Base-by-base conservation (phyloP, 2,888 invertebrate genomes). In the Boloria euphrosyne region DNA sequence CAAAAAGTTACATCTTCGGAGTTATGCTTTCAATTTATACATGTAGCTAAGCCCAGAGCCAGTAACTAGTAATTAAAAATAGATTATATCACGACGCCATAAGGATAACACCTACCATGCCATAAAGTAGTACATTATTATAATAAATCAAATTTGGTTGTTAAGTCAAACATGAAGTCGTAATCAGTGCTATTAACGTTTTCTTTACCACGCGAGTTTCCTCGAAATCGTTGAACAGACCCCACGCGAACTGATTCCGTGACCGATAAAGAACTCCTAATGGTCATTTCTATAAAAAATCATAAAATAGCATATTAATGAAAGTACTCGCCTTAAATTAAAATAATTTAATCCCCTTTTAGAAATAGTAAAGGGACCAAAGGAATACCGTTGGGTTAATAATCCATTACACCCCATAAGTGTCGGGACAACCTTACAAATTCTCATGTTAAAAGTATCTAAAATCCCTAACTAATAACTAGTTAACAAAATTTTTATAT, bases 221-320 rank as follows among this genome's bases (percentile, higher is more conserved):
- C 68, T 66, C 55, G 59, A 63, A 68, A 68, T 53, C 52, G 55
- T 62, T 17, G 44, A 66, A 62, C 49, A 53, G 53, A 60, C 61
- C 59, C 70, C 70, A 70, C 68, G 70, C 70, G 55, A 70, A 53
- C 55, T 57, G 70, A 70, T 70, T 55, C 47, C 17, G 44, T 22
- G 18, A 50, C 16, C 31, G 70, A 70, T 70, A 65, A 70, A 14
- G 4, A 18, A 13, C 52, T 17, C 13, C 58, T 68, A 68, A 63
- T 68, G 70, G 70, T 62, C 65, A 65, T 68, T 68, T 70, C 51
- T 68, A 70, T 66, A 60, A 70, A 67, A 67, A 69, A 57, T 62
- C 63, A 55, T 59, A 47, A 66, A 66, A 69, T 60, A 63, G 13
- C 16, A 58, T 49, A 27, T 49, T 49, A 16, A 16, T 50, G 47